Evolutionary conservation across 2,113 vertebrate genomes (phyloP), one percentile per base, ranked within the genome.

Genomic region (Larimichthys crocea): DNA sequence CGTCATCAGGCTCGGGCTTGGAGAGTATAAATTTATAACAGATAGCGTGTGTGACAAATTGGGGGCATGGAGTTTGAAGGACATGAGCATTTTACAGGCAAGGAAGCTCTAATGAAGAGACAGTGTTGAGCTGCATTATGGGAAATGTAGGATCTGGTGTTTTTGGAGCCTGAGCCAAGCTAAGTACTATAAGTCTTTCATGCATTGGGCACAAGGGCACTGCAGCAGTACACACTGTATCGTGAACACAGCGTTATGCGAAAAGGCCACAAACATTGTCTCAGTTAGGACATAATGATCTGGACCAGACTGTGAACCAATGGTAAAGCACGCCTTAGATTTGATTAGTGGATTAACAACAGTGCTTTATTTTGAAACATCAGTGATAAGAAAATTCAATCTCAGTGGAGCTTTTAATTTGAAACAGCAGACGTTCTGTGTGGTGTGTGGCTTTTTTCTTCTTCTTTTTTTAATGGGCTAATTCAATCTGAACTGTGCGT

Each of bases 331-430:
- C 11, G 8, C 16, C 26, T 57, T 16, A 46, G 44, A 69, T 64
- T 64, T 24, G 42, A 61, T 77, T 57, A 40, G 12, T 24, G 8
- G 2, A 20, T 66, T 44, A 50, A 26, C 22, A 40, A 15, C 2
- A 7, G 31, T 1, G 10, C 31, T 69, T 86, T 75, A 74, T 84
- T 80, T 67, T 70, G 52, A 81, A 76, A 80, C 24, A 40, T 74
- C 74, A 77, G 17, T 35, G 55, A 73, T 35, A 46, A 63, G 48
- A 67, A 12, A 48, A 65, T 52, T 59, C 49, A 74, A 8, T 53
- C 35, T 24, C 50, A 56, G 24, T 2, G 22, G 20, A 49, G 69
- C 64, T 75, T 74, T 86, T 79, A 67, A 79, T 86, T 82, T 75
- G 75, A 82, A 79, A 81, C 57, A 52, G 55, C 67, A 76, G 67